A percentile compares a stretch with the other conserved stretches of the same genome.
Evolutionary conservation across 2,113 vertebrate genomes (phyloP).

Genomic region (Riparia riparia): DNA sequence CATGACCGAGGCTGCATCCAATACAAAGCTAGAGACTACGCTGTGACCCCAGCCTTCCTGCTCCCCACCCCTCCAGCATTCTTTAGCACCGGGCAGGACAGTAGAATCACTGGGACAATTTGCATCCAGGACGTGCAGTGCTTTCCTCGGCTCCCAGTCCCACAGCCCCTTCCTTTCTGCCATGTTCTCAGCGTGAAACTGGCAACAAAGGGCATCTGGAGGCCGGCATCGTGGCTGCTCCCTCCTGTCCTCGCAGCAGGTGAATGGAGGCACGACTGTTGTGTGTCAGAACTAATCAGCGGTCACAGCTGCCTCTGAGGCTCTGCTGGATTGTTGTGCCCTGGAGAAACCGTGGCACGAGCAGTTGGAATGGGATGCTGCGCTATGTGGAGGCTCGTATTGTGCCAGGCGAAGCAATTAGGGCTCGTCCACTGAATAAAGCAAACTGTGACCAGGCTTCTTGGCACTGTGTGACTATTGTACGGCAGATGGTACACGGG

Average conservation of each 20-base stretch:
- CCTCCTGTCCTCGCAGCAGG: not conserved
- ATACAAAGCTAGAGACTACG: not conserved
- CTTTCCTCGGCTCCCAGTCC: not conserved
- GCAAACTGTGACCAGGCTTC: slow-evolving; percentile 9
- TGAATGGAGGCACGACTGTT: not conserved
- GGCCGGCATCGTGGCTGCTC: not conserved
- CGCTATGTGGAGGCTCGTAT: fast-evolving
- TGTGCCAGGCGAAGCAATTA: not conserved
- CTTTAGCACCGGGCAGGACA: not conserved
- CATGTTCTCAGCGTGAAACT: fast-evolving
- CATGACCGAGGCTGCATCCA: not conserved
- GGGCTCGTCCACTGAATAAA: not conserved
- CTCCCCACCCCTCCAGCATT: not conserved
- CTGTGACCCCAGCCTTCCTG: not conserved
- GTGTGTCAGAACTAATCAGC: not conserved
- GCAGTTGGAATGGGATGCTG: not conserved
- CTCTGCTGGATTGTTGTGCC: not conserved
- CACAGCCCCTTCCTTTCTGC: not conserved
- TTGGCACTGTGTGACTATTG: not conserved
- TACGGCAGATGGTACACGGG: not conserved
- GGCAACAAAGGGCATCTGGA: not conserved
- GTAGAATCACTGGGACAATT: not conserved
- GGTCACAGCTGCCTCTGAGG: not conserved
- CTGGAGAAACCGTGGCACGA: not conserved
- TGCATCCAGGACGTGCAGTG: not conserved